phyloP scores from a whole-genome alignment of 2,797 vertebrate genomes.

The Amblyraja radiata region DNA sequence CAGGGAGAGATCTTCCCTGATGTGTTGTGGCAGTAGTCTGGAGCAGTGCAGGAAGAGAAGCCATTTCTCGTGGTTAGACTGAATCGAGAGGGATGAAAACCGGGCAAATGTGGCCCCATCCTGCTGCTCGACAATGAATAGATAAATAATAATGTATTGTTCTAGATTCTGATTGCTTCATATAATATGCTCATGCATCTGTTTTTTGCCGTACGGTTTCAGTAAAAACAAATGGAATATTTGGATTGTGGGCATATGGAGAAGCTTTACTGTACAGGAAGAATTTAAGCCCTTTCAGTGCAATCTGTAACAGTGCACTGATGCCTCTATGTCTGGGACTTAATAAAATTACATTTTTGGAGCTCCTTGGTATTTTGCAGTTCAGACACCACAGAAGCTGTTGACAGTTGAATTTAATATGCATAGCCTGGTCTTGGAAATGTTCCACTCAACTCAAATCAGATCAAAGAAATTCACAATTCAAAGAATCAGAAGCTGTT shows the following conservation, averaged over 20 bases:
- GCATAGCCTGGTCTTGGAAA: not conserved
- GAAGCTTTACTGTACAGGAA: constrained; percentile 8
- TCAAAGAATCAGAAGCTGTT: not conserved
- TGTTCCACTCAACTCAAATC: not conserved
- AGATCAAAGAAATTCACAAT: not conserved
- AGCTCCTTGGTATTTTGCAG: not conserved
- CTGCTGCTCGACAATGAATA: too few species aligned
- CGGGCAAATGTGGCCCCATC: too few species aligned
- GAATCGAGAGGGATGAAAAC: too few species aligned
- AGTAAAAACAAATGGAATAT: not conserved
- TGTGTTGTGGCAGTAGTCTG: too few species aligned
- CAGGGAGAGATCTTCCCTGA: too few species aligned
- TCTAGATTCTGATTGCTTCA: not conserved
- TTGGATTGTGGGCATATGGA: not conserved
- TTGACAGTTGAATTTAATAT: constrained; percentile 6
- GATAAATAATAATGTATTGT: not conserved
- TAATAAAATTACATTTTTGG: not conserved
- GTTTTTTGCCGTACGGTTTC: not conserved
- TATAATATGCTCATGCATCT: not conserved
- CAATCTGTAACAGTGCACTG: not conserved
- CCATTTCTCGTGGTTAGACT: too few species aligned
- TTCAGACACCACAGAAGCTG: not conserved
- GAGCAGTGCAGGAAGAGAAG: too few species aligned
- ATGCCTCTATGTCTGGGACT: constrained; percentile 15
- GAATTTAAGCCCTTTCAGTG: not conserved